These are phyloP conservation scores for Marasmarcha lunaedactyla DNA, from an alignment of 2,888 invertebrate species.

Conservation along the genomic window DNA sequence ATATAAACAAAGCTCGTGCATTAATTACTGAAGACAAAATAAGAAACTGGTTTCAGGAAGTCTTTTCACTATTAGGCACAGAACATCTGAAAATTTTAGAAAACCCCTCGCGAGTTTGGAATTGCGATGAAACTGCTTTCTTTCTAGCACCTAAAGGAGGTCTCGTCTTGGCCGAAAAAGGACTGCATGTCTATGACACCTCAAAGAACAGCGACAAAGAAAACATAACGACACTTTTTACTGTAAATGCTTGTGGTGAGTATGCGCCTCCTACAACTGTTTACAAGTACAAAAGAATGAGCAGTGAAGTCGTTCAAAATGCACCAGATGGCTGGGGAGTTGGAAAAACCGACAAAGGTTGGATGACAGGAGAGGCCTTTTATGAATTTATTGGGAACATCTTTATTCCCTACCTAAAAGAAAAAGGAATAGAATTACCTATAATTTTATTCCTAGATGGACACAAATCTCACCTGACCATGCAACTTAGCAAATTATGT, in stretches of 20 bases:
- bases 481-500: constrained; percentile 13
- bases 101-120: constrained; percentile 6
- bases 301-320: constrained; percentile 9
- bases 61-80: constrained; percentile 6
- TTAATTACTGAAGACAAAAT: constrained; percentile 16
- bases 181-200: constrained; percentile 9
- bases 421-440: constrained; percentile 9
- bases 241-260: constrained; percentile 11
- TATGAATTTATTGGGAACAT: constrained; percentile 12
- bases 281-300: constrained; percentile 9
- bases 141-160: constrained; percentile 14
- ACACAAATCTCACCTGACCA: constrained; percentile 14
- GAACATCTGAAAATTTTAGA: constrained; percentile 6
- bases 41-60: constrained; percentile 11
- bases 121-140: constrained; percentile 12
- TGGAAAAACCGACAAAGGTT: constrained; percentile 35
- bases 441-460: constrained; percentile 13
- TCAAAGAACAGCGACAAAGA: constrained; percentile 12
- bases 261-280: constrained; percentile 15
- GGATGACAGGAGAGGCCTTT: constrained; percentile 27
- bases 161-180: constrained; percentile 13
- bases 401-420: constrained; percentile 15
- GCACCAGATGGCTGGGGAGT: constrained; percentile 24
- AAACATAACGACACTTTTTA: constrained; percentile 11
- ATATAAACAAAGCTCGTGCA: constrained; percentile 19